Percentiles rank a stretch among this genome's conserved stretches.
Conservation (phyloP, 2,113 vertebrate genomes). For the Dipodomys ordii region DNA sequence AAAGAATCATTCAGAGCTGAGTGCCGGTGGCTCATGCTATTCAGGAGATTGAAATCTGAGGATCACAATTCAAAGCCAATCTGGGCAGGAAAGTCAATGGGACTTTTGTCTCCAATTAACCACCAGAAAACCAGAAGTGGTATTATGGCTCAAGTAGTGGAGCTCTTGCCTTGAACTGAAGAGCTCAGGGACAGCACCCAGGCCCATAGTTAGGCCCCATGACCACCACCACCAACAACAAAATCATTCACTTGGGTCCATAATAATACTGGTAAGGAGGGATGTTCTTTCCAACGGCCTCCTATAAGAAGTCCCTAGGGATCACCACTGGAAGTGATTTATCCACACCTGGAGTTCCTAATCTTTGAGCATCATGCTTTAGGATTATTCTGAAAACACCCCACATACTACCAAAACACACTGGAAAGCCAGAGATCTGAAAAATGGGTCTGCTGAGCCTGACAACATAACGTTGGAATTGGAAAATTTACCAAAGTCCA, state of each 20-base stretch:
- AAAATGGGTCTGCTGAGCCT: background rate
- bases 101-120: no score
- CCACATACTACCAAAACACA: background rate
- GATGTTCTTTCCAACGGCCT: conserved; percentile 7
- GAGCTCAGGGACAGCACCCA: no score
- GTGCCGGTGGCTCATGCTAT: no score
- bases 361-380: background rate
- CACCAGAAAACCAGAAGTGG: no score
- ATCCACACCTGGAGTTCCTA: background rate
- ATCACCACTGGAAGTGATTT: background rate
- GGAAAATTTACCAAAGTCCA: background rate
- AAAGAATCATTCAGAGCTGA: no score
- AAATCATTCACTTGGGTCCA: background rate
- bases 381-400: conserved; percentile 6
- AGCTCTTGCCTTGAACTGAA: no score
- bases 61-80: no score
- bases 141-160: no score
- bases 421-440: background rate
- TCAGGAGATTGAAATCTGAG: no score
- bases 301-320: background rate
- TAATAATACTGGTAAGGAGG: background rate
- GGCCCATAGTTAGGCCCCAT: no score
- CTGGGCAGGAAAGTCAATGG: no score
- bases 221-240: no score
- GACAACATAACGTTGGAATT: background rate